phyloP scores from a whole-genome alignment of 2,888 invertebrate genomes.

The Pseudeuparius sepicola region DNA sequence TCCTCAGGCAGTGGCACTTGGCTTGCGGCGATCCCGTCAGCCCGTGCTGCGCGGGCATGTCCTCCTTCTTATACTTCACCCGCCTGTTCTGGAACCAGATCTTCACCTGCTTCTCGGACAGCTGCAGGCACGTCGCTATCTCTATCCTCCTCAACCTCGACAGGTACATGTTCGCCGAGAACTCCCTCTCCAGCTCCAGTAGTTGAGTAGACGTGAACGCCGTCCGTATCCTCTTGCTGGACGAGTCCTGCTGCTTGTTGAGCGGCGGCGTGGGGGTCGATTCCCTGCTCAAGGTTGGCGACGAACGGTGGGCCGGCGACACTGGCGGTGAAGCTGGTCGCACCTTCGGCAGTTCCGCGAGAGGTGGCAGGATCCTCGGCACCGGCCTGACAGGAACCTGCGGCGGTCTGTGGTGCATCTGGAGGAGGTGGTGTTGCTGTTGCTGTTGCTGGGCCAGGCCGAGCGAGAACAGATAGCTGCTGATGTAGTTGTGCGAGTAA shows the following conservation, averaged over 20 bases:
- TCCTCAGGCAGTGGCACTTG: constrained; percentile 45
- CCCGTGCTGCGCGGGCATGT: constrained; percentile 42
- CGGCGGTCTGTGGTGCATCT: constrained; percentile 27
- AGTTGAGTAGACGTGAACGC: constrained; percentile 88
- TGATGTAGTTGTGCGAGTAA: constrained; percentile 54
- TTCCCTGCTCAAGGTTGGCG: constrained; percentile 40
- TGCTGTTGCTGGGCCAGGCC: constrained; percentile 52
- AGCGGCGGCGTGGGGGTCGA: constrained; percentile 48
- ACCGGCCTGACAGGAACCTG: constrained; percentile 33
- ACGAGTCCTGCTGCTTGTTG: constrained; percentile 42
- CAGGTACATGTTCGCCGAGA: constrained; percentile 81
- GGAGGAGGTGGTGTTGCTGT: constrained; percentile 33
- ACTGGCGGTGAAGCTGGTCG: constrained; percentile 20
- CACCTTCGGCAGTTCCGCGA: constrained; percentile 8
- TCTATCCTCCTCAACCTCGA: constrained; percentile 83
- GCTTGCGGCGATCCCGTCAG: constrained; percentile 16
- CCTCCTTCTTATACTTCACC: constrained; percentile 89
- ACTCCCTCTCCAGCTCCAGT: constrained; percentile 80
- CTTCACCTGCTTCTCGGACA: constrained; percentile 92
- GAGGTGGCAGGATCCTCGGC: constrained; percentile 25
- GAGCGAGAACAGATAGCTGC: constrained; percentile 53
- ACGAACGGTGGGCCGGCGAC: constrained; percentile 21
- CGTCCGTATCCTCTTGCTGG: constrained; percentile 82
- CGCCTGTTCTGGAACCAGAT: constrained; percentile 93
- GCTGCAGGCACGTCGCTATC: constrained; percentile 76